phyloP scores from a whole-genome alignment of 1,140 invertebrate species.

The Drosophila sucinea region DNA sequence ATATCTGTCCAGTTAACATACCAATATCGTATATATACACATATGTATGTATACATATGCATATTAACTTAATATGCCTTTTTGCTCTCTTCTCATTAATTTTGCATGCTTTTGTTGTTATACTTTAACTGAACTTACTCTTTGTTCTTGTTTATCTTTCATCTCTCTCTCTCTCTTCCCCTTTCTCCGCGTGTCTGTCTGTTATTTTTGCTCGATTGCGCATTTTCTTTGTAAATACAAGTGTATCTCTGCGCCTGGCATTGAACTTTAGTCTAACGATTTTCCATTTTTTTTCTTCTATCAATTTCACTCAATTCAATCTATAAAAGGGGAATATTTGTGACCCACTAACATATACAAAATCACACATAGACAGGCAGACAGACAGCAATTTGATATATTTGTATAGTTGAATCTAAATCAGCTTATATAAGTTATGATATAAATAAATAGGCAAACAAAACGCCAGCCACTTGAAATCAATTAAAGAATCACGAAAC shows the following conservation, averaged over 20 bases:
- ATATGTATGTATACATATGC: background rate
- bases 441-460: constrained; percentile 42
- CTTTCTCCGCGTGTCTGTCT: constrained; percentile 18
- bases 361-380: background rate
- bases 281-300: background rate
- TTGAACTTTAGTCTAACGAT: constrained; percentile 27
- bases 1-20: background rate
- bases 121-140: constrained; percentile 27
- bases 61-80: constrained; percentile 20
- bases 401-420: background rate
- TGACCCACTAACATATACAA: constrained; percentile 14
- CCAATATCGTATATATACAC: background rate
- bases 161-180: constrained; percentile 3
- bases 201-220: constrained; percentile 30
- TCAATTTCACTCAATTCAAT: constrained; percentile 14
- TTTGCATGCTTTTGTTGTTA: constrained; percentile 41
- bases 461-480: constrained; percentile 51
- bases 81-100: constrained; percentile 35
- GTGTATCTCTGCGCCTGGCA: constrained; percentile 12
- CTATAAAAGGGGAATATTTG: background rate
- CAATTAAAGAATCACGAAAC: constrained; percentile 49
- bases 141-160: constrained; percentile 5
- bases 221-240: constrained; percentile 44
- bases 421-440: constrained; percentile 17
- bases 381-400: background rate